Evolutionary conservation across 2,888 invertebrate genomes (phyloP).

Genomic region (Platycnemis pennipes): DNA sequence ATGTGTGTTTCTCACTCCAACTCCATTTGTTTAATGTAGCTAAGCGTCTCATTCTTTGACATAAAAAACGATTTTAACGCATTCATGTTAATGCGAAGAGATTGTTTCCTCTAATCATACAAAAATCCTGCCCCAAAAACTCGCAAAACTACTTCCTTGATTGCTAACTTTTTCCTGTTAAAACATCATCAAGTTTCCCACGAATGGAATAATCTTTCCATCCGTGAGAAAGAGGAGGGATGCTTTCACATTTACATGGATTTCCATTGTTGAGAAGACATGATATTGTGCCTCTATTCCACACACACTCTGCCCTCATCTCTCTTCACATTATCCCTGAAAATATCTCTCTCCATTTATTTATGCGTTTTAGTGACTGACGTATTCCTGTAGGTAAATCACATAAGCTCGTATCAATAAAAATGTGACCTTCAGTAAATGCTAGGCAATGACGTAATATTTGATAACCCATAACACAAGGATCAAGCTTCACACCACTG

Average conservation of each 20-base stretch:
- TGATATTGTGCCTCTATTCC: background rate
- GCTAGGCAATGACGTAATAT: background rate
- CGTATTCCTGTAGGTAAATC: background rate
- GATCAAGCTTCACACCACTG: background rate
- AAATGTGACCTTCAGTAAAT: background rate
- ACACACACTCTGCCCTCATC: background rate
- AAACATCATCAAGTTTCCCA: constrained; percentile 42
- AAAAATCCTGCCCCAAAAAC: background rate
- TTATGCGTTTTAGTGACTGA: background rate
- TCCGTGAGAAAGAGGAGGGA: constrained; percentile 48
- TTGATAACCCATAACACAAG: background rate
- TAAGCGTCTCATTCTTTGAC: background rate
- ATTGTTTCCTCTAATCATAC: background rate
- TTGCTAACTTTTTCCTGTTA: constrained; percentile 40
- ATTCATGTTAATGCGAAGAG: background rate
- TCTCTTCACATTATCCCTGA: background rate
- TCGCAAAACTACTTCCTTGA: constrained; percentile 56
- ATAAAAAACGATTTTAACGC: background rate
- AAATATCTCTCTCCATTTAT: background rate
- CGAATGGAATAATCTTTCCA: constrained; percentile 21
- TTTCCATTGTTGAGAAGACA: constrained; percentile 49
- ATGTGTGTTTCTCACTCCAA: too few relatives aligned
- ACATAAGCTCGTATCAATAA: background rate
- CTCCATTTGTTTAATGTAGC: background rate
- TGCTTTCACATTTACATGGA: constrained; percentile 46